Evolutionary conservation across 2,113 vertebrate species (phyloP).

Genomic region (Gracilinanus agilis): DNA sequence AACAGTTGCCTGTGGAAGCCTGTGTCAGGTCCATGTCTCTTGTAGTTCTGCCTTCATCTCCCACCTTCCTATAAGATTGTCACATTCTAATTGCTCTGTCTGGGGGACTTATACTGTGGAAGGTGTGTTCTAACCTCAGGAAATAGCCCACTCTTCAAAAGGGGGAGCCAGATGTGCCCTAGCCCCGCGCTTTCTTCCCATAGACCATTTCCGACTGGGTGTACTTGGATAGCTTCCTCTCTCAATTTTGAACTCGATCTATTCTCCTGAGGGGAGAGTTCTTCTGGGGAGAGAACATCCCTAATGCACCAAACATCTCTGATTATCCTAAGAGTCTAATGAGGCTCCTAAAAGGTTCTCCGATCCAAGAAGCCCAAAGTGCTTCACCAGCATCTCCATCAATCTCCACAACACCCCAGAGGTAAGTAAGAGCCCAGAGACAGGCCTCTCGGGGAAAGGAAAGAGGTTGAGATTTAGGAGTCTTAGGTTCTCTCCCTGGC

Average conservation of each 20-base stretch:
- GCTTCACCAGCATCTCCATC: not conserved
- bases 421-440: constrained; percentile 69
- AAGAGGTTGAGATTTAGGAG: constrained; percentile 29
- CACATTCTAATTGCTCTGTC: not conserved
- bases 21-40: not conserved
- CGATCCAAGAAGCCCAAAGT: constrained; percentile 46
- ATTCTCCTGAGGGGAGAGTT: constrained; percentile 23
- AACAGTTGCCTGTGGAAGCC: not conserved
- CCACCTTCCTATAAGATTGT: not conserved
- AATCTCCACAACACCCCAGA: constrained; percentile 64
- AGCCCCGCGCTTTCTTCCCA: constrained; percentile 6
- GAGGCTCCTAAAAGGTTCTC: constrained; percentile 49
- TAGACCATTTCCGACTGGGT: not conserved
- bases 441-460: constrained; percentile 32
- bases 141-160: not conserved
- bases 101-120: not conserved
- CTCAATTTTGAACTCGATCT: constrained; percentile 3
- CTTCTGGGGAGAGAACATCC: constrained; percentile 49
- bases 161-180: not conserved
- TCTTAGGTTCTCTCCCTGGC: constrained; percentile 44
- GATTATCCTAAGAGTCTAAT: constrained; percentile 40
- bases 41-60: not conserved
- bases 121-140: not conserved
- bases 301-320: constrained; percentile 33
- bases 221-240: constrained; percentile 42